phyloP scores from a whole-genome alignment of 2,888 invertebrate genomes.

The Scrobipalpa costella region DNA sequence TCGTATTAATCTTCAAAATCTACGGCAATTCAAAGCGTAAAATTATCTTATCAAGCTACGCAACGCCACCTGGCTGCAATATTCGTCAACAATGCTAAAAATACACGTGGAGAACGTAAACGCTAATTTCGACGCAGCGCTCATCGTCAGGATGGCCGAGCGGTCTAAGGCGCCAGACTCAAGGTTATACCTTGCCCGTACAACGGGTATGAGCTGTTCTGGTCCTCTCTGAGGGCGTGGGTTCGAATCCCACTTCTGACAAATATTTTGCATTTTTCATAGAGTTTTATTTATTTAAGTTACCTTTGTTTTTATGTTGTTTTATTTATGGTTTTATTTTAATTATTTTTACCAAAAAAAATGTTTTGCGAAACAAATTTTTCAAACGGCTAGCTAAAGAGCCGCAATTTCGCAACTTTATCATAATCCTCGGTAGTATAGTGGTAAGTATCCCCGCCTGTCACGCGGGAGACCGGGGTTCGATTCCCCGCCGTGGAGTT shows the following conservation, averaged over 20 bases:
- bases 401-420: conserved; percentile 3
- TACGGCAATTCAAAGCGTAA: too few relatives aligned
- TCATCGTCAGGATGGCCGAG: conserved; percentile 90
- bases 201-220: conserved; percentile 84
- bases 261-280: conserved; percentile 60
- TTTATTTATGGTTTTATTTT: not conserved
- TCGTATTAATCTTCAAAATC: not conserved
- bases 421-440: conserved; percentile 76
- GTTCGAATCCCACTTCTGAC: conserved; percentile 92
- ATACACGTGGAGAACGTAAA: conserved; percentile 30
- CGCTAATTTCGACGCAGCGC: conserved; percentile 41
- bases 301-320: conserved; percentile 12
- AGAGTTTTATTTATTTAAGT: conserved; percentile 11
- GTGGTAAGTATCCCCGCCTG: conserved; percentile 82
- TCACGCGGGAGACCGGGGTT: conserved; percentile 83
- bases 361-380: too few relatives aligned
- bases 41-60: not conserved
- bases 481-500: conserved; percentile 80
- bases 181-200: conserved; percentile 79
- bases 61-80: conserved; percentile 49
- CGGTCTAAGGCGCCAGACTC: conserved; percentile 92
- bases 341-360: too few relatives aligned
- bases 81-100: conserved; percentile 29
- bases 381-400: not conserved
- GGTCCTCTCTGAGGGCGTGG: conserved; percentile 91